phyloP scores from a whole-genome alignment of 2,113 vertebrate species.

The Otis tarda region DNA sequence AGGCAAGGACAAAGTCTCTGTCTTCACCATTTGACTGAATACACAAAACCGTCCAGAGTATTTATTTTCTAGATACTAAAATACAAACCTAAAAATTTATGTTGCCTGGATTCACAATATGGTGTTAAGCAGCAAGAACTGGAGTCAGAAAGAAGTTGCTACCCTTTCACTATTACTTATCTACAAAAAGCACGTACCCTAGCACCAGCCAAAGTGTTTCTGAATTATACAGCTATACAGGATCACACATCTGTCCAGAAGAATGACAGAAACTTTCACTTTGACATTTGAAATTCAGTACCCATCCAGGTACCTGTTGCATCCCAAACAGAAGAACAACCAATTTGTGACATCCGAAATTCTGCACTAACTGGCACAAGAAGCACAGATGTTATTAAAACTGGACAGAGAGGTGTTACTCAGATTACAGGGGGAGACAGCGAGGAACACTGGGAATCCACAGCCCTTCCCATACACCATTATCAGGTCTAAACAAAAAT shows the following conservation, averaged over 20 bases:
- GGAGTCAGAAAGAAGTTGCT: background rate
- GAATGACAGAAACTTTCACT: background rate
- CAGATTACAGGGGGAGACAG: background rate
- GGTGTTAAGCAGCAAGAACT: background rate
- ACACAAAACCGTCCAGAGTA: background rate
- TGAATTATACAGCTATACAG: background rate
- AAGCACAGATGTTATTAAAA: background rate
- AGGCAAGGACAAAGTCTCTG: background rate
- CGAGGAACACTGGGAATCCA: background rate
- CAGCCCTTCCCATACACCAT: background rate
- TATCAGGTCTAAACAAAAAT: background rate
- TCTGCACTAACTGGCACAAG: background rate
- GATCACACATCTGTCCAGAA: background rate
- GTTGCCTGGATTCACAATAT: background rate
- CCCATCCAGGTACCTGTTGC: background rate
- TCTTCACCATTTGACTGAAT: background rate
- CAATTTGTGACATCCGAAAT: background rate
- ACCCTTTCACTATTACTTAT: background rate
- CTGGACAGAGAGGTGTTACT: background rate
- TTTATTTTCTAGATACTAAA: background rate
- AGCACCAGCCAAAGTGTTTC: background rate
- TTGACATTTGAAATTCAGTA: background rate
- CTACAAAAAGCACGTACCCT: rapidly evolving
- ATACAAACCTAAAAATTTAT: background rate
- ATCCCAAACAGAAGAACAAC: background rate